Conservation (phyloP, 2,888 invertebrate species). For the Drosophila buzzatii region DNA sequence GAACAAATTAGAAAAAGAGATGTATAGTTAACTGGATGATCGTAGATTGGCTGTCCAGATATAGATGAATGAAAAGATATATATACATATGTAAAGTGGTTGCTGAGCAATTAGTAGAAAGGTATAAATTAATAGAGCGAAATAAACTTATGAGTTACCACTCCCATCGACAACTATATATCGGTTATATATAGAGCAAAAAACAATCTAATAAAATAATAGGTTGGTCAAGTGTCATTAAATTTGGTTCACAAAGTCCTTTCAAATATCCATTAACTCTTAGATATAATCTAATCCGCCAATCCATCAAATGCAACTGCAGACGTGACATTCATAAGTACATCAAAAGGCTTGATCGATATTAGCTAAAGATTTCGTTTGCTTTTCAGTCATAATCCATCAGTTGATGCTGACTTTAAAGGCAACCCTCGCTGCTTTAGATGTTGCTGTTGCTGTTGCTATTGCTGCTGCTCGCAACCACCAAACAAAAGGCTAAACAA, state of each 20-base stretch:
- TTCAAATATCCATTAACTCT: not conserved
- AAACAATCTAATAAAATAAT: too few relatives aligned
- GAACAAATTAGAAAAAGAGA: too few relatives aligned
- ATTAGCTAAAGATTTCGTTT: constrained; percentile 10
- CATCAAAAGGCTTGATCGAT: constrained; percentile 28
- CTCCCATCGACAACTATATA: too few relatives aligned
- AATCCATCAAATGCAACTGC: constrained; percentile 39
- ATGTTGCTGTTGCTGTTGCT: constrained; percentile 13
- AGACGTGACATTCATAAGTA: constrained; percentile 29
- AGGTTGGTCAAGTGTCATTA: too few relatives aligned
- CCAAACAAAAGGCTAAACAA: constrained; percentile 65
- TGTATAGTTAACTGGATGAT: too few relatives aligned
- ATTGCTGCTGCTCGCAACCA: constrained; percentile 54
- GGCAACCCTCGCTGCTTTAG: constrained; percentile 56
- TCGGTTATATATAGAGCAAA: too few relatives aligned
- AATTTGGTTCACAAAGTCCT: not conserved
- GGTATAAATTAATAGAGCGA: too few relatives aligned
- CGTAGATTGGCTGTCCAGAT: too few relatives aligned
- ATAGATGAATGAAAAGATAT: too few relatives aligned
- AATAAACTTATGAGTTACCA: too few relatives aligned
- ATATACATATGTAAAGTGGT: too few relatives aligned
- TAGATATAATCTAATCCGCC: not conserved
- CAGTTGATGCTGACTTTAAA: constrained; percentile 38
- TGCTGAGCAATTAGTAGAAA: too few relatives aligned
- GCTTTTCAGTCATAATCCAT: constrained; percentile 43